phyloP scores from a whole-genome alignment of 2,888 invertebrate genomes.

The Chrysomela aeneicollis region DNA sequence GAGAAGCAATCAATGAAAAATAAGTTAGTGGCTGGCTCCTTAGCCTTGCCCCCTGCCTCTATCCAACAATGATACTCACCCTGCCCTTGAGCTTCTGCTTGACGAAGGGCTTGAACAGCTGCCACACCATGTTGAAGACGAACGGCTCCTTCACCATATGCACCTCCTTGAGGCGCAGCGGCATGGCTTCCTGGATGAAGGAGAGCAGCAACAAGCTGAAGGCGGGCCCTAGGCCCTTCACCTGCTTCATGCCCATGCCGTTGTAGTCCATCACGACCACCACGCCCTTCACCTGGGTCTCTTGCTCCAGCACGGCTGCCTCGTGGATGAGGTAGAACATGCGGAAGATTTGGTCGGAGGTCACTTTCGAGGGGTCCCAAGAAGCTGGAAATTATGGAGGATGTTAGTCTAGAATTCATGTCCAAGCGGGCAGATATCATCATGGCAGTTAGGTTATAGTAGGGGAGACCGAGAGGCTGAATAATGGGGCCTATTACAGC shows the following conservation, averaged over 20 bases:
- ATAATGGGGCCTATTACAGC: no score
- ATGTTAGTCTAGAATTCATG: background rate
- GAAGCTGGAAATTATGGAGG: conserved; percentile 60
- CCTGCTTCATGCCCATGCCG: conserved; percentile 79
- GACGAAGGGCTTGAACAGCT: conserved; percentile 84
- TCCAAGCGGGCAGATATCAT: no score
- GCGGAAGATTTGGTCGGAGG: conserved; percentile 78
- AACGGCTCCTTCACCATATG: conserved; percentile 88
- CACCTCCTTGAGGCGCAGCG: conserved; percentile 82
- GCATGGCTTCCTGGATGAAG: conserved; percentile 90
- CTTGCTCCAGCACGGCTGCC: conserved; percentile 78
- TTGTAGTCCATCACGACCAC: conserved; percentile 87
- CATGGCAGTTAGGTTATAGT: no score
- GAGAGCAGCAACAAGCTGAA: conserved; percentile 79
- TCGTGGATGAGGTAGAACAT: conserved; percentile 83
- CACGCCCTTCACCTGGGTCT: conserved; percentile 81
- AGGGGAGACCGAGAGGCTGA: no score
- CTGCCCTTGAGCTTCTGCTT: conserved; percentile 78
- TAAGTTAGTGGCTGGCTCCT: no score
- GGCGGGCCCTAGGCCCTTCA: conserved; percentile 70
- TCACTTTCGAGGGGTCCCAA: conserved; percentile 80
- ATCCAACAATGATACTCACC: conserved; percentile 66
- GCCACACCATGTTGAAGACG: conserved; percentile 85
- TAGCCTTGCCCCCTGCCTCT: no score
- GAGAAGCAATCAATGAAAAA: no score